Conservation (phyloP, 2,797 vertebrate genomes). For the Lepus townsendii region DNA sequence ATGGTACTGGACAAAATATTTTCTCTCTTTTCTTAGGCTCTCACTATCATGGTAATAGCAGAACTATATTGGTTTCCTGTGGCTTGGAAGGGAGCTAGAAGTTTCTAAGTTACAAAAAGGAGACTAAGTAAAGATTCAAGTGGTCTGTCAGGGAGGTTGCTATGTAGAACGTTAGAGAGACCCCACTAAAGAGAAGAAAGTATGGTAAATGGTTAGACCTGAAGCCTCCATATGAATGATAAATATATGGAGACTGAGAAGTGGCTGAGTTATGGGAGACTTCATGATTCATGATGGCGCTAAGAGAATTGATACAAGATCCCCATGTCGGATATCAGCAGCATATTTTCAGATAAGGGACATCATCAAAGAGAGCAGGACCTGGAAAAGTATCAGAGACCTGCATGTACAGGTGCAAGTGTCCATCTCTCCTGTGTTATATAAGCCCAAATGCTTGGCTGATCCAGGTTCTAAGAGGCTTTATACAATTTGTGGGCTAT, state of each 20-base stretch:
- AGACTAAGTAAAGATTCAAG: conserved; percentile 1
- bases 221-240: conserved; percentile 3
- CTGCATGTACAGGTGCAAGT: neutral
- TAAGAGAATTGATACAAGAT: neutral
- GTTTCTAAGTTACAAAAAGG: neutral
- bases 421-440: neutral
- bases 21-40: conserved; percentile 9
- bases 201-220: neutral
- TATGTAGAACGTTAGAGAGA: neutral
- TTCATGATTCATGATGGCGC: neutral
- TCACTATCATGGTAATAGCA: neutral
- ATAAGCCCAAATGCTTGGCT: neutral
- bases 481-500: neutral
- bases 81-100: neutral
- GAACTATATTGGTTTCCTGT: conserved; percentile 33
- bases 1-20: neutral
- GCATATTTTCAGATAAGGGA: neutral
- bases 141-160: neutral
- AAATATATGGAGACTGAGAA: neutral
- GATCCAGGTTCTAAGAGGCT: neutral
- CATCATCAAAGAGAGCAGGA: neutral
- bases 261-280: neutral
- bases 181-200: neutral
- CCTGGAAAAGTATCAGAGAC: neutral
- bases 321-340: neutral